Conservation (phyloP, 2,797 vertebrate genomes). For the Vipera latastei region DNA sequence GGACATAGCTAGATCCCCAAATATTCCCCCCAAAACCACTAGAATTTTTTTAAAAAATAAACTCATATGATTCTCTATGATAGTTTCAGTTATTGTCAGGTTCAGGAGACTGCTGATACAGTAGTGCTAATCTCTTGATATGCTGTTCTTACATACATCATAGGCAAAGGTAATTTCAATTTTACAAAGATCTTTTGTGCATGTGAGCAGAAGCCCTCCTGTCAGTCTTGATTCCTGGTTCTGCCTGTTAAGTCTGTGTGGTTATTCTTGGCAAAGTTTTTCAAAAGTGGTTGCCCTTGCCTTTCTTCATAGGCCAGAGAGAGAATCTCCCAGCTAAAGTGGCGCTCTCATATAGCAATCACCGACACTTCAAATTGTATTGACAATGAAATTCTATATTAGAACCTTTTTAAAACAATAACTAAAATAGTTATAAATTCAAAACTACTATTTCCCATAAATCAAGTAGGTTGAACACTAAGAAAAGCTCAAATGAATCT, state of each 20-base stretch:
- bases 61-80: not conserved
- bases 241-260: not conserved
- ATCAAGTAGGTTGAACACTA: not conserved
- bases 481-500: not conserved
- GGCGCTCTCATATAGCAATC: not conserved
- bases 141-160: not conserved
- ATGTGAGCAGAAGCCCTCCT: not conserved
- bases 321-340: not conserved
- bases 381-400: not conserved
- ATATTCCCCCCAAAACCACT: not conserved
- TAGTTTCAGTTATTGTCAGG: not conserved
- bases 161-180: not conserved
- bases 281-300: not conserved
- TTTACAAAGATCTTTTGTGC: not conserved
- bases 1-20: not conserved
- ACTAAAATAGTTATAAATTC: not conserved
- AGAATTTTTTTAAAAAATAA: not conserved
- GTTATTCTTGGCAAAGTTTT: not conserved
- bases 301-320: not conserved
- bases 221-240: not conserved
- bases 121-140: not conserved
- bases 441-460: not conserved
- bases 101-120: not conserved
- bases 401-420: not conserved
- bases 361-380: not conserved